Evolutionary conservation across 1,140 invertebrate species (phyloP), one percentile per base, ranked within the genome.

Genomic region (Hetaerina americana): DNA sequence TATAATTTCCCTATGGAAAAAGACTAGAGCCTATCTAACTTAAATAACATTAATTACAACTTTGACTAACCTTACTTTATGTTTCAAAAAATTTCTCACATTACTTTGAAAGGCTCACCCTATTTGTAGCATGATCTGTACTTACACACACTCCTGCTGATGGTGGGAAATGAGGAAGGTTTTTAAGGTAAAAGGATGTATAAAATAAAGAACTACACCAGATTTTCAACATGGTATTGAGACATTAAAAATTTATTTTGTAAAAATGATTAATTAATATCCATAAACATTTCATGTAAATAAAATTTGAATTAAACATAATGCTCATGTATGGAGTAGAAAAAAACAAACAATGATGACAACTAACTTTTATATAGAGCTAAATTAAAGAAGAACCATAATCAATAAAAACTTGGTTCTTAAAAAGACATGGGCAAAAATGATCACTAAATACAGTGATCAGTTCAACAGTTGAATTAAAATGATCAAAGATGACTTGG

Each of bases 201-300:
- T 71, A 66, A 68, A 31, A 72, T 71, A 72, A 72, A 67, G 73
- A 74, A 67, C 67, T 31, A 73, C 70, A 73, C 66, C 69, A 73
- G 70, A 26, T 72, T 74, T 73, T 74, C 66, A 72, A 74, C 70
- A 74, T 71, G 29, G 68, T 72, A 66, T 72, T 73, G 40, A 73
- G 68, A 72, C 70, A 73, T 71, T 75, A 71, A 75, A 73, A 75
- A 73, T 73, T 75, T 74, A 72, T 74, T 74, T 73, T 75, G 74
- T 74, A 75, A 75, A 75, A 75, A 74, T 31, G 66, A 74, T 74
- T 71, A 74, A 70, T 73, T 27, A 75, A 72, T 75, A 70, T 22
- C 69, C 71, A 74, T 72, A 72, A 72, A 72, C 73, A 75, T 67
- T 70, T 72, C 66, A 73, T 75, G 66, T n/a, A 74, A 75, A 75